Evolutionary conservation across 2,797 vertebrate genomes (phyloP).

Genomic region (Sebastiscus tertius): DNA sequence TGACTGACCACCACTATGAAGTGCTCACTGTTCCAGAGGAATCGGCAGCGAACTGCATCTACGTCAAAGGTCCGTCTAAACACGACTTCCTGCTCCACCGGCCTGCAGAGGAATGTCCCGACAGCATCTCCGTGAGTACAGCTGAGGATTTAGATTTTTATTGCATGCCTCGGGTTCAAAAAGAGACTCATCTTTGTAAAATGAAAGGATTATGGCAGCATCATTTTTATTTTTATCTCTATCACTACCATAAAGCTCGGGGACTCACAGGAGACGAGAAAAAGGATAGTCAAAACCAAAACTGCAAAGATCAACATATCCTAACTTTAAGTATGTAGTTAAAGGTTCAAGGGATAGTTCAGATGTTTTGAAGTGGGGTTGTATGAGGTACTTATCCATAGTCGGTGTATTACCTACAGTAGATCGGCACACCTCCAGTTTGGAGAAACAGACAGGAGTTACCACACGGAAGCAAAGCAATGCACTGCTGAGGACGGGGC

Average conservation of each 20-base stretch:
- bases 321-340: accelerated
- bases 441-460: no score
- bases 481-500: no score
- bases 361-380: not conserved
- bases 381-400: not conserved
- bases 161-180: not conserved
- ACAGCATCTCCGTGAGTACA: constrained; percentile 84
- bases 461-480: accelerated
- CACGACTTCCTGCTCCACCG: constrained; percentile 88
- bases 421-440: no score
- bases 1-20: constrained; percentile 92
- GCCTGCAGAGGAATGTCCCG: constrained; percentile 87
- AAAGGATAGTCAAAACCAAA: not conserved
- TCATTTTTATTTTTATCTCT: not conserved
- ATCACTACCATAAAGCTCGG: not conserved
- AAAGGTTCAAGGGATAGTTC: no score
- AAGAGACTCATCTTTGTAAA: not conserved
- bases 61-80: constrained; percentile 84
- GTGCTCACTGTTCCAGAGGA: constrained; percentile 89
- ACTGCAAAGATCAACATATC: not conserved
- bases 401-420: not conserved
- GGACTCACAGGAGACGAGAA: not conserved
- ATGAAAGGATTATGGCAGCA: not conserved
- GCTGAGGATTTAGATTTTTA: not conserved
- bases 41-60: constrained; percentile 89